Evolutionary conservation across 2,113 vertebrate genomes (phyloP), one percentile per base, ranked within the genome.

Genomic region (Sapajus apella): DNA sequence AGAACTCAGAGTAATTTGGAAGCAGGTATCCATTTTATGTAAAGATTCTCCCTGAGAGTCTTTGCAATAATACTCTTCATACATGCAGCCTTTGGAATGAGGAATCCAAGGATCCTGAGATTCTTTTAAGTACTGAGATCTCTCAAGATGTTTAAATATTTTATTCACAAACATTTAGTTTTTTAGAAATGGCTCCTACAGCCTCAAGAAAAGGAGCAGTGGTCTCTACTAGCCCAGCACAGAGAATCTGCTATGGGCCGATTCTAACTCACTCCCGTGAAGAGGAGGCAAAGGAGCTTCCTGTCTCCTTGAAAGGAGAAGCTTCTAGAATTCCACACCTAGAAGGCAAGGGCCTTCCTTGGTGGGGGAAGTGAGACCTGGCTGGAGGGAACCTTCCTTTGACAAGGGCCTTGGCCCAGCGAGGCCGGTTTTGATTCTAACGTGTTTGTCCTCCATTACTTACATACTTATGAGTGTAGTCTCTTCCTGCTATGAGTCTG

Each of bases 61-160:
- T 90, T 58, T 73, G 35, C 47, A 81, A 8, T 55, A 85, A 61
- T 47, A 50, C 8, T 58, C 82, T 89, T 73, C 32, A 2, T 37
- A 83, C 17, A 1, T 72, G 45, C 83, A 20, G 13, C 55, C 75
- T 83, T 91, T 21, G 47, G 77, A 86, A 82, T 52, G 52, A 80
- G 68, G 77, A 68, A 8, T 43, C 66, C 52, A 52, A 52, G 16
- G 52, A 52, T 52, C 37, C 40, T 12, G 8, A 64, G 61, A 58
- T 80, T 47, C 43, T 96, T 94, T 32, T 96, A 40, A 87, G 56
- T 35, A 61, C 12, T 25, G n/a, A 87, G 17, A 35, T 52, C 21
- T 56, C 73, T 86, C 37, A 85, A 82, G n/a, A 43, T 52, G 68
- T 66, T 95, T 68, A 87, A 94, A 75, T 85, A 80, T 79, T 75